These are phyloP conservation scores for Diaphora mendica DNA, from an alignment of 2,888 invertebrate species.

Conservation along the genomic window DNA sequence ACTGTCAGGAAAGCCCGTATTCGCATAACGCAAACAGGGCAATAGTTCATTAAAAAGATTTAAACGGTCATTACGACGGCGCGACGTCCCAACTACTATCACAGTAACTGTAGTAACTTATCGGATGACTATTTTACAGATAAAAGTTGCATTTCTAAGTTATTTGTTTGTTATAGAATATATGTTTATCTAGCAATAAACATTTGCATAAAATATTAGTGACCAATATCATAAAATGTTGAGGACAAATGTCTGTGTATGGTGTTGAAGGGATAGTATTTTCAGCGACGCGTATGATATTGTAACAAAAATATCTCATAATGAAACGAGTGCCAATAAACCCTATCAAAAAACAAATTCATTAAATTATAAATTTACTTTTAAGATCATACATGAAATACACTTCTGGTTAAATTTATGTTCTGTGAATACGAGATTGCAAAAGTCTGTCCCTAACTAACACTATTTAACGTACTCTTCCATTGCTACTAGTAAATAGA, in stretches of 20 bases:
- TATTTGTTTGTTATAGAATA: not conserved
- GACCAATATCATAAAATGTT: not conserved
- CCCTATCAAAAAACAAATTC: too few species aligned
- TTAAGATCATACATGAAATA: too few species aligned
- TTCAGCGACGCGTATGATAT: too few species aligned
- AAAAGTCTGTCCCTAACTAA: too few species aligned
- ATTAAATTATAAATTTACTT: too few species aligned
- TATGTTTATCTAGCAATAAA: not conserved
- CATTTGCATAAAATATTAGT: not conserved
- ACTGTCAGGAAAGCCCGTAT: constrained; percentile 67
- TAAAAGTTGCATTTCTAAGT: not conserved
- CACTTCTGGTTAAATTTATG: too few species aligned
- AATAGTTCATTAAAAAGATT: constrained; percentile 83
- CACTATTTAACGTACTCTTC: too few species aligned
- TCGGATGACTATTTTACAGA: constrained; percentile 40
- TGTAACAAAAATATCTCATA: too few species aligned
- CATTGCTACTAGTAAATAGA: too few species aligned
- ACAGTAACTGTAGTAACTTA: constrained; percentile 63
- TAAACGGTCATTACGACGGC: constrained; percentile 79
- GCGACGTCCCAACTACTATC: constrained; percentile 71
- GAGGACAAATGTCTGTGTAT: not conserved
- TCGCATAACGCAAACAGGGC: constrained; percentile 71
- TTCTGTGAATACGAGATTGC: too few species aligned
- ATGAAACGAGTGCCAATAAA: too few species aligned
- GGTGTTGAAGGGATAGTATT: too few species aligned